Percentiles rank a stretch among this genome's conserved stretches.
phyloP scores from a whole-genome alignment of 1,140 invertebrate species.

The Cydia fagiglandana region DNA sequence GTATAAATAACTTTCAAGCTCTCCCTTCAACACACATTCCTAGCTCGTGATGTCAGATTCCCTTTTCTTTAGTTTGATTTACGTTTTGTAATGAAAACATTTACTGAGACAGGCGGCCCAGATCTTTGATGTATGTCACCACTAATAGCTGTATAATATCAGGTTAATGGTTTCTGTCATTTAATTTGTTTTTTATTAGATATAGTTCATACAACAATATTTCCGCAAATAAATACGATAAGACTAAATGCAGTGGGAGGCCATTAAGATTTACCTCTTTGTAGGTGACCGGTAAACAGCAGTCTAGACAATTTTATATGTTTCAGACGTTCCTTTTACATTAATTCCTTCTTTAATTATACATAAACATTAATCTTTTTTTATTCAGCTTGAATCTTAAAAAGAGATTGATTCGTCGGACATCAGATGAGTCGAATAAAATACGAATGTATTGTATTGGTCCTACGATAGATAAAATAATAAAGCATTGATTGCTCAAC shows the following conservation, averaged over 20 bases:
- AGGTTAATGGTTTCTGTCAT: background rate
- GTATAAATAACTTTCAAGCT: constrained; percentile 30
- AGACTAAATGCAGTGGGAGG: too few species aligned
- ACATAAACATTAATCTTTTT: too few species aligned
- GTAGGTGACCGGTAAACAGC: too few species aligned
- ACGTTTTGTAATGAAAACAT: constrained; percentile 33
- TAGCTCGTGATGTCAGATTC: constrained; percentile 37
- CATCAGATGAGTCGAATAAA: too few species aligned
- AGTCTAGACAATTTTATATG: too few species aligned
- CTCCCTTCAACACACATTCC: constrained; percentile 42
- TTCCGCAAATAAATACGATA: too few species aligned
- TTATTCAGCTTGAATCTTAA: too few species aligned
- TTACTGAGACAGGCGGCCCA: background rate
- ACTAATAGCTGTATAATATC: constrained; percentile 16
- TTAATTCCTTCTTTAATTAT: too few species aligned
- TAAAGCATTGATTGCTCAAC: background rate
- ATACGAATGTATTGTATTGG: too few species aligned
- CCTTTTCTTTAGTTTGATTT: constrained; percentile 34
- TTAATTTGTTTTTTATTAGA: background rate
- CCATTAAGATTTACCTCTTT: too few species aligned
- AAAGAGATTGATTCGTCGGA: too few species aligned
- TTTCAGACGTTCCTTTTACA: too few species aligned
- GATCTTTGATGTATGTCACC: background rate
- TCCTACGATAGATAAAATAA: background rate
- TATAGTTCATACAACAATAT: background rate